These are phyloP conservation scores for Theodoxus fluviatilis DNA, from an alignment of 2,888 invertebrate genomes.

Conservation along the genomic window DNA sequence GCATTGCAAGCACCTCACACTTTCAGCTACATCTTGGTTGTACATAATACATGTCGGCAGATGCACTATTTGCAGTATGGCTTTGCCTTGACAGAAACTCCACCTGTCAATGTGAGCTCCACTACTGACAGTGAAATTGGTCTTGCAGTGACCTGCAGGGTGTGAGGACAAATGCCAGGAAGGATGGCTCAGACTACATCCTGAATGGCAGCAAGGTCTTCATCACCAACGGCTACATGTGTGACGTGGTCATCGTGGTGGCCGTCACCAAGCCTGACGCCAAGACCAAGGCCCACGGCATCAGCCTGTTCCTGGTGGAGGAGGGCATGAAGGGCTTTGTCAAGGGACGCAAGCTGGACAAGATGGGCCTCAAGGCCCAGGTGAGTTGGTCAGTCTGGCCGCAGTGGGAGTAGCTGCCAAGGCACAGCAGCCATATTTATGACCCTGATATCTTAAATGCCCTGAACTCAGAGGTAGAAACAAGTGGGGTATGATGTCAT, in stretches of 20 bases:
- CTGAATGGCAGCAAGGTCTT: conserved; percentile 67
- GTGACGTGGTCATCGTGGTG: conserved; percentile 66
- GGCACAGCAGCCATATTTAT: background rate
- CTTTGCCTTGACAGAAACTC: too few species aligned
- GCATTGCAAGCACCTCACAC: too few species aligned
- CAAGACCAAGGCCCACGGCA: conserved; percentile 66
- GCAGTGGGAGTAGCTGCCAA: background rate
- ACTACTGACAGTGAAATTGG: background rate
- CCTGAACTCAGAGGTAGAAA: too few species aligned
- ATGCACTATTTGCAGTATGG: too few species aligned
- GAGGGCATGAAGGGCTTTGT: conserved; percentile 65
- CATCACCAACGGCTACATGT: conserved; percentile 66
- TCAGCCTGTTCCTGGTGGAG: conserved; percentile 67
- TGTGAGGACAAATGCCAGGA: conserved; percentile 64
- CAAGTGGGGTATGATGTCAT: too few species aligned
- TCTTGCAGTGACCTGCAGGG: conserved; percentile 66
- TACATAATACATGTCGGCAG: too few species aligned
- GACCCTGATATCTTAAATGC: too few species aligned
- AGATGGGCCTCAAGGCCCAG: conserved; percentile 66
- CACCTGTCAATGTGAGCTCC: too few species aligned
- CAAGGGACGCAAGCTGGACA: conserved; percentile 66
- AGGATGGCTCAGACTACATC: conserved; percentile 66
- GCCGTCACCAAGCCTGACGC: conserved; percentile 65
- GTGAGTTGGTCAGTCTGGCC: conserved; percentile 28
- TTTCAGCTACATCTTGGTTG: too few species aligned